Base-by-base conservation (phyloP, 1,140 invertebrate species). In the Listronotus bonariensis region DNA sequence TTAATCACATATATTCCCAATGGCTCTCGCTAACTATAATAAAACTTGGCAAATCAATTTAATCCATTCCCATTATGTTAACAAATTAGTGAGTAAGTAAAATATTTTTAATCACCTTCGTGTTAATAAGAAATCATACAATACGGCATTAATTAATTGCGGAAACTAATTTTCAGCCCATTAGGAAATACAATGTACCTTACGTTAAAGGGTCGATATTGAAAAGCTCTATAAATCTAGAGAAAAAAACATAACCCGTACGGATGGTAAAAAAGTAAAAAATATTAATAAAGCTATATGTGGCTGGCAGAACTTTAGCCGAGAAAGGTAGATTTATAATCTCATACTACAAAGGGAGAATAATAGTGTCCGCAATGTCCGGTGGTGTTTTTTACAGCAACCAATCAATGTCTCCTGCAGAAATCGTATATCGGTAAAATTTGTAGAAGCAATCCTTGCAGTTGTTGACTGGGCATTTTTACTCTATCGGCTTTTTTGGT, bases 271-370 rank as follows among this genome's bases (percentile, higher is more conserved):
- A 62, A 53, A 43, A 53, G 15, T 12, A 41, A 36, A 51, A 59
- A 59, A 59, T 59, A 59, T 59, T 59, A 59, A 49, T 59, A 59
- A 59, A 59, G 57, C 57, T 59, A 62, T 62, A 62, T 62, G 59
- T 62, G 59, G 59, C 59, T 62, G 59, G 59, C 59, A 62, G 59
- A 62, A 62, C 36, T 51, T 59, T 32, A 51, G 49, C 20, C 49
- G 59, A 62, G 59, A 62, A 62, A 62, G 49, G 59, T 62, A 62
- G 59, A 62, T 62, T 62, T 62, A 62, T 62, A 62, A 62, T 53
- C 59, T 62, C 49, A 45, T 53, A 52, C 17, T 43, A 62, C 59
- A 62, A 62, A 53, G 59, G 59, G 49, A 52, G 59, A 62, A 62
- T 62, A 62, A 53, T 62, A 62, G 52, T 62, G 59, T 62, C 59